phyloP scores from a whole-genome alignment of 1,140 invertebrate species.

The Heliconius himera region DNA sequence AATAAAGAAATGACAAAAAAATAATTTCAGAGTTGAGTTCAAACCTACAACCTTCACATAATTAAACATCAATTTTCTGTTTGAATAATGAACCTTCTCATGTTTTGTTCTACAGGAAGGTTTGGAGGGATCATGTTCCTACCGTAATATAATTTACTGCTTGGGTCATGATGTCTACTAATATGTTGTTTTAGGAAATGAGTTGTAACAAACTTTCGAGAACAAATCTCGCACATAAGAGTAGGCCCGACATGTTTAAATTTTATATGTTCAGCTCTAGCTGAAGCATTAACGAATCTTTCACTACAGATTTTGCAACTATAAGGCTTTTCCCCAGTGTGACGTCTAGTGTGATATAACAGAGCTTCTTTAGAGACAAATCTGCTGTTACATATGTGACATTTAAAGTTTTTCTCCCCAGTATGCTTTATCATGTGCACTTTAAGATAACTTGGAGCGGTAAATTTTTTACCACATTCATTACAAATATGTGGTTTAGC shows the following conservation, averaged over 20 bases:
- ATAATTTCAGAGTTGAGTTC: no score
- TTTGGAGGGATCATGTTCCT: constrained; percentile 58
- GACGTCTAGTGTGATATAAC: constrained; percentile 74
- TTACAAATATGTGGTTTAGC: constrained; percentile 66
- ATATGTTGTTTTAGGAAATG: constrained; percentile 68
- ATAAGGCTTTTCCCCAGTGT: constrained; percentile 80
- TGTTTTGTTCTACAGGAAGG: constrained; percentile 58
- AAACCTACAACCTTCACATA: no score
- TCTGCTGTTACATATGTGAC: constrained; percentile 65
- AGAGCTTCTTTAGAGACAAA: constrained; percentile 77
- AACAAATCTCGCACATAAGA: constrained; percentile 68
- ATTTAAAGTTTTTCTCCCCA: constrained; percentile 75
- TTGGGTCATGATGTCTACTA: constrained; percentile 64
- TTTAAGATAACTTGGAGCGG: constrained; percentile 70
- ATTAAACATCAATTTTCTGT: constrained; percentile 31
- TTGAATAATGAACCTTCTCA: constrained; percentile 51
- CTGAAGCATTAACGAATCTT: constrained; percentile 71
- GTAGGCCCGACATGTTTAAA: constrained; percentile 71
- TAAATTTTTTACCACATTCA: constrained; percentile 69
- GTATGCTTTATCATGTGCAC: constrained; percentile 78
- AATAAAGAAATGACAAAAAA: no score
- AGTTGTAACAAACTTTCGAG: constrained; percentile 68
- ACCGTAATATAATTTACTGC: constrained; percentile 62
- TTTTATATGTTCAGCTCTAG: constrained; percentile 70
- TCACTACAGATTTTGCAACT: constrained; percentile 65